Evolutionary conservation across 2,797 vertebrate genomes (phyloP), one percentile per base, ranked within the genome.

Genomic region (Oreochromis mossambicus): DNA sequence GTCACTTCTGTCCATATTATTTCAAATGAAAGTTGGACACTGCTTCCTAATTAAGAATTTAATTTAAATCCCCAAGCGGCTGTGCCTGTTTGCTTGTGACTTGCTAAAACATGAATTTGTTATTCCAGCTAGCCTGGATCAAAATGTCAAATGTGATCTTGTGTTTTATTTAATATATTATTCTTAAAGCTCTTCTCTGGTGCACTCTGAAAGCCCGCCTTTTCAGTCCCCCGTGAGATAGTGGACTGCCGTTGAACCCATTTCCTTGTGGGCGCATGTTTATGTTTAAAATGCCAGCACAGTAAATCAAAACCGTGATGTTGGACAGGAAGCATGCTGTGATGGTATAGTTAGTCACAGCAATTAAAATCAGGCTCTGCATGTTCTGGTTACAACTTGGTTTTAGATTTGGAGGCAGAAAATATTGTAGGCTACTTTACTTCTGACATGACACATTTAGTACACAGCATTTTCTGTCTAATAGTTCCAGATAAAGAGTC

Each of bases 211-310:
- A 21, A 88, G 70, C 58, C 77, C 10, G 41, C 83, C 79, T 81
- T 81, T 83, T 85, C 15, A 34, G 51, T 90, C 88, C 86, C 48
- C 11, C 8, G 79, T 3, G 92, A 87, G 81, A 88, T 70, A 5
- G 19, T 91, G 88, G 61, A 92, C 93, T 56, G 38, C 43, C 46
- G 70, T 80, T 93, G 93, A 95, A 93, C 93, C 80, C 85, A 83
- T 88, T 92, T 94, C 91, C 89, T 89, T 82, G 21, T 83, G 77
- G 51, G 55, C 41, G 21, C 55, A 51, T 94, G 92, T 91, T 93
- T 91, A 87, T 83, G 38, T 84, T 79, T 77, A 55, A 82, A 83
- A 94, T 90, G 58, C 81, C 79, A 84, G 77, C 8, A 2, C 66
- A 86, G 55, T 87, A 77, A 83, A 87, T 90, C 79, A 83, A 66